Conservation (phyloP, 1,140 invertebrate genomes). For the Reticulitermes speratus region DNA sequence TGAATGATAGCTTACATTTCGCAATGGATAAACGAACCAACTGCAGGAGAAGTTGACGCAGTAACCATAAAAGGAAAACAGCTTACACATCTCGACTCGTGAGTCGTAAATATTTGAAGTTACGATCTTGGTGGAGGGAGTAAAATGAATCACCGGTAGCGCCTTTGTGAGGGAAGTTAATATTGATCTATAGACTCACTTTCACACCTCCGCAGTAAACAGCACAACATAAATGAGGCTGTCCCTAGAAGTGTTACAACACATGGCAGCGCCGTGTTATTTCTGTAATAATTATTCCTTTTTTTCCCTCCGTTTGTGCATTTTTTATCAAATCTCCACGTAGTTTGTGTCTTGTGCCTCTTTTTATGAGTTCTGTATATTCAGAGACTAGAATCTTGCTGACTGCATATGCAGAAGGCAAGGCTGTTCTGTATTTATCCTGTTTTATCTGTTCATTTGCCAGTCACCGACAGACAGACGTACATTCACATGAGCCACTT, state of each 20-base stretch:
- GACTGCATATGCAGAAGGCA: not conserved
- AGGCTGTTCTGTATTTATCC: not conserved
- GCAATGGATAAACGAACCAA: not conserved
- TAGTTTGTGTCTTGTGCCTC: not conserved
- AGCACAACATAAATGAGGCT: not conserved
- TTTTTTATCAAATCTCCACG: not conserved
- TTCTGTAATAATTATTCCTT: not conserved
- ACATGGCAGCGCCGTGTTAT: not conserved
- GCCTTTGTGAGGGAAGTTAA: not conserved
- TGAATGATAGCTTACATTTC: no score
- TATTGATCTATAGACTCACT: not conserved
- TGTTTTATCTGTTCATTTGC: not conserved
- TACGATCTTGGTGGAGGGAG: not conserved
- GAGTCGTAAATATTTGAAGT: not conserved
- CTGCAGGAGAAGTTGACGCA: not conserved
- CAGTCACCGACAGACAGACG: not conserved
- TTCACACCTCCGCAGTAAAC: not conserved
- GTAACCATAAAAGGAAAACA: not conserved
- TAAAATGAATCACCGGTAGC: not conserved
- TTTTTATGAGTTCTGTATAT: not conserved
- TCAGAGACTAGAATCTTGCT: not conserved
- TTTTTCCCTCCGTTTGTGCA: not conserved
- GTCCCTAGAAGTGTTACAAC: not conserved
- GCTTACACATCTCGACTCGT: not conserved
- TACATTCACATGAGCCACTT: not conserved